Percentiles rank a stretch among this genome's conserved stretches.
Conservation (phyloP, 2,113 vertebrate species). For the Bos taurus region DNA sequence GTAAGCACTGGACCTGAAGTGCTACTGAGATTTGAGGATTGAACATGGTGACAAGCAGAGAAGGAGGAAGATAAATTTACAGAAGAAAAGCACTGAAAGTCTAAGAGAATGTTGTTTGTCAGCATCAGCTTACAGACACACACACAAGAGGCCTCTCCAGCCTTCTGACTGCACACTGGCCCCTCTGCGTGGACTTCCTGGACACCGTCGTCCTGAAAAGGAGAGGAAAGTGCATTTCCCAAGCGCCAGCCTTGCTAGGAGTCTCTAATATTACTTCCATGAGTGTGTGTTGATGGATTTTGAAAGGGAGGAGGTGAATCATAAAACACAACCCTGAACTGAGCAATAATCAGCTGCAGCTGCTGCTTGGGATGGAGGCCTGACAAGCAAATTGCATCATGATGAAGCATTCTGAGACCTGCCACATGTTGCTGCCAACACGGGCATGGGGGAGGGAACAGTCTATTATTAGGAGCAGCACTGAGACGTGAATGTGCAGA, state of each 20-base stretch:
- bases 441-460: not conserved
- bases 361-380: slow-evolving; percentile 49
- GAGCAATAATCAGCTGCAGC: slow-evolving; percentile 64
- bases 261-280: slow-evolving; percentile 28
- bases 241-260: not conserved
- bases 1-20: not conserved
- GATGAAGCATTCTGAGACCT: not conserved
- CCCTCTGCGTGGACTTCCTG: not conserved
- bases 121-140: not conserved
- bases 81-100: no score
- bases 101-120: not conserved
- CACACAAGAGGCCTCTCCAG: fast-evolving
- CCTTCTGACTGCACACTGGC: not conserved
- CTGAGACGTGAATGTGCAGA: slow-evolving; percentile 23
- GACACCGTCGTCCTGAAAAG: not conserved
- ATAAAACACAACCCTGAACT: slow-evolving; percentile 43
- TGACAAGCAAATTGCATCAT: slow-evolving; percentile 51
- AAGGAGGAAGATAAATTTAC: not conserved
- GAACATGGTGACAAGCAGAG: not conserved
- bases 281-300: slow-evolving; percentile 37
- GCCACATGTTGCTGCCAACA: not conserved
- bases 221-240: slow-evolving; percentile 13
- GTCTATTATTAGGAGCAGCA: slow-evolving; percentile 26
- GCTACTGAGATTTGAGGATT: not conserved
- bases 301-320: slow-evolving; percentile 28